These are phyloP conservation scores for Vulpes ferrilata DNA, from an alignment of 2,113 vertebrate species.

Conservation along the genomic window DNA sequence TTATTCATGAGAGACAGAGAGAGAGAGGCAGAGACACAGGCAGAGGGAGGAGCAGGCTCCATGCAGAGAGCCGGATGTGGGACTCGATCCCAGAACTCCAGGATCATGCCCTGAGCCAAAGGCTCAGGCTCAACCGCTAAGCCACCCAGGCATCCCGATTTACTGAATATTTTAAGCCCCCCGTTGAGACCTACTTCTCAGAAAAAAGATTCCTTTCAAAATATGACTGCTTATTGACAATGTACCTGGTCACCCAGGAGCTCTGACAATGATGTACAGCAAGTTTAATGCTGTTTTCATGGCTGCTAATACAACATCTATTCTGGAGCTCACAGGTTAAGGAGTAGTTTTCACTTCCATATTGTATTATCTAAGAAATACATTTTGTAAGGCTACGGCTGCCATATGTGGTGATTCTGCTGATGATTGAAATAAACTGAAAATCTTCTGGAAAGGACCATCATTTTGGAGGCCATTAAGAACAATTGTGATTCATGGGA, in stretches of 20 bases:
- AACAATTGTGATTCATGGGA: background rate
- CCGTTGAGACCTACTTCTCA: background rate
- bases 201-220: background rate
- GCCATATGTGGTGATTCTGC: background rate
- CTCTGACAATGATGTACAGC: background rate
- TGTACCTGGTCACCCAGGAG: background rate
- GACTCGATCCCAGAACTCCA: too few species aligned
- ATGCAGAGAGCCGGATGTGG: too few species aligned
- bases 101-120: too few species aligned
- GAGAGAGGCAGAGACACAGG: too few species aligned
- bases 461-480: background rate
- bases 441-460: background rate
- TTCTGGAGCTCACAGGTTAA: background rate
- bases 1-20: too few species aligned
- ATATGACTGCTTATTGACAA: background rate
- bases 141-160: background rate
- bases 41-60: too few species aligned
- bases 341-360: background rate
- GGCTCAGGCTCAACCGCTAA: too few species aligned
- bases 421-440: background rate
- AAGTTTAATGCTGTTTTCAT: background rate
- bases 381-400: background rate
- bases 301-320: background rate
- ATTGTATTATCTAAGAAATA: background rate
- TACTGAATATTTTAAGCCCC: background rate